A percentile compares a stretch with the other conserved stretches of the same genome.
These are phyloP conservation scores for Girardinus metallicus DNA, from an alignment of 2,797 vertebrate species.

Conservation along the genomic window DNA sequence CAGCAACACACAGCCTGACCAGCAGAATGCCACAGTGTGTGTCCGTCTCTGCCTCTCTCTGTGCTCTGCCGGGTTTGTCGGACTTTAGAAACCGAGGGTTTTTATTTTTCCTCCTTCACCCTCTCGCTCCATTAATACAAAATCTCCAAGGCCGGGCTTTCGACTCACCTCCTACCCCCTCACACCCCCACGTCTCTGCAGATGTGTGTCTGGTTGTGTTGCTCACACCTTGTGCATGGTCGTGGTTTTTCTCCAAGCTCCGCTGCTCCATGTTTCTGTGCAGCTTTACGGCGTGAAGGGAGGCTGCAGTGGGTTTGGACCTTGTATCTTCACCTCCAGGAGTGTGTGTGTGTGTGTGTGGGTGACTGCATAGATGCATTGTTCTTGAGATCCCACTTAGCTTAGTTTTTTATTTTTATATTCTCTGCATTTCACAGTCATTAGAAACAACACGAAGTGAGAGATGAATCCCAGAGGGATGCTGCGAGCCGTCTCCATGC, in stretches of 20 bases:
- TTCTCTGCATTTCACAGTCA: conserved; percentile 10
- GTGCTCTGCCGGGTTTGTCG: conserved; percentile 22
- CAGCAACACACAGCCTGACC: conserved; percentile 54
- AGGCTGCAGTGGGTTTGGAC: conserved; percentile 48
- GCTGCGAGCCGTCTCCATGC: not conserved
- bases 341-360: conserved; percentile 6
- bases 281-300: conserved; percentile 33
- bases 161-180: conserved; percentile 31
- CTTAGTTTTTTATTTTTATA: not conserved
- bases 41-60: conserved; percentile 15
- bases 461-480: conserved; percentile 31
- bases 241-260: conserved; percentile 23
- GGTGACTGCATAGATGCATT: conserved; percentile 4
- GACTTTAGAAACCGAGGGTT: conserved; percentile 15
- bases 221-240: conserved; percentile 41
- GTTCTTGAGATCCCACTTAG: conserved; percentile 16
- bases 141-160: conserved; percentile 38
- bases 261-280: conserved; percentile 42
- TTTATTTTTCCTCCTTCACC: conserved; percentile 18
- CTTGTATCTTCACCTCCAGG: conserved; percentile 8
- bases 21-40: conserved; percentile 18
- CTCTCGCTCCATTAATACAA: conserved; percentile 33
- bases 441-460: conserved; percentile 27
- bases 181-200: conserved; percentile 27
- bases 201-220: conserved; percentile 38